Base-by-base conservation (phyloP, 2,113 vertebrate genomes). In the Zosterops lateralis region DNA sequence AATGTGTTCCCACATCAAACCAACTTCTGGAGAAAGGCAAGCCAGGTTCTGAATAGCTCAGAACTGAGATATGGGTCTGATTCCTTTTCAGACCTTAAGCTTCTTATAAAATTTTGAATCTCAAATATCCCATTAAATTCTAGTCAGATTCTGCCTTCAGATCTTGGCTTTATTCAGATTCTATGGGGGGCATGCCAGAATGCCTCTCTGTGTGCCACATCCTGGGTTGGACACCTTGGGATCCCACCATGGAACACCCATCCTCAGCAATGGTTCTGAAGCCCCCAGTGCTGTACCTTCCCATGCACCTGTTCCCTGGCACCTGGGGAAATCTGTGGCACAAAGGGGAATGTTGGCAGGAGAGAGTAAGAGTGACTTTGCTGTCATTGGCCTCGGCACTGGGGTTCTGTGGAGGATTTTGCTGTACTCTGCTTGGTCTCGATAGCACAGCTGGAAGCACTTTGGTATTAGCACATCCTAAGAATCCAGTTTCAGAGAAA, bases 401-500 rank as follows among this genome's bases (percentile, higher is more conserved):
- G 68, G 68, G 48, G 21, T 45, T 92, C 62, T 71, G 67, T 17
- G 44, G 68, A 64, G 17, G 8, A 15, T 44, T 84, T 72, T 84
- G 54, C 89, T 44, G 32, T 32, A 28, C 51, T 10, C 4, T 6
- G 1, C 65, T 77, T 38, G 62, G 72, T 83, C 89, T 94, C 32
- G 0, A 50, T 81, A 95, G 90, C 93, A 78, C 0, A 5, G 54
- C 90, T 84, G 56, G 58, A 75, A 90, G 79, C 40, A 4, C 26
- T 0, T 42, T 50, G 70, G 70, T 71, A 86, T 84, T 88, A 95
- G 85, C 90, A 86, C 87, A 92, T 78, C 53, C 91, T 50, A 86
- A 95, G 96, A 97, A 92, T 97, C 93, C 82, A 84, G 84, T 96
- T 96, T 97, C 95, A 96, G 89, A 90, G 83, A 95, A 94, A 91